phyloP scores from a whole-genome alignment of 2,113 vertebrate genomes.

The Aegithalos caudatus region DNA sequence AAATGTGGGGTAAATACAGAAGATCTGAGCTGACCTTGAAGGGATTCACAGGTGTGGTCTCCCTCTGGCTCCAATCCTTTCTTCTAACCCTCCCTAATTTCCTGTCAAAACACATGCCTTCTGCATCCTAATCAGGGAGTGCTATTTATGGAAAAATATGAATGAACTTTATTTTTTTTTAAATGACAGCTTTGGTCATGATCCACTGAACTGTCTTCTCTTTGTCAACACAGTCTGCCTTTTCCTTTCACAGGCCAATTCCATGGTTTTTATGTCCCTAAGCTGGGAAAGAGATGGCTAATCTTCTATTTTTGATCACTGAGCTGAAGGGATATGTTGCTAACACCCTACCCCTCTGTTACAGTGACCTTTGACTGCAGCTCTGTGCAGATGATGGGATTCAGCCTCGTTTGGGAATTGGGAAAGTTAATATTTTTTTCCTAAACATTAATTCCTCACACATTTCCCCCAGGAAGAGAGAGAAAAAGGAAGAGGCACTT shows the following conservation, averaged over 20 bases:
- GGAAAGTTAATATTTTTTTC: conserved; percentile 3
- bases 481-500: neutral
- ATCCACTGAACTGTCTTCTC: neutral
- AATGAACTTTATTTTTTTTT: neutral
- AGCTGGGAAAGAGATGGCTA: neutral
- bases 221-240: neutral
- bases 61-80: neutral
- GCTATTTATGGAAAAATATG: neutral
- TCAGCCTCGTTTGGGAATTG: neutral
- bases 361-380: neutral
- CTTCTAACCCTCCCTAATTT: neutral
- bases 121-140: neutral
- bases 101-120: neutral
- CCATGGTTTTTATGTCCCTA: neutral
- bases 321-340: neutral
- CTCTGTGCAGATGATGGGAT: neutral
- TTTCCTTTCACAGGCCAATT: neutral
- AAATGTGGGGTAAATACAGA: neutral
- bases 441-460: conserved; percentile 28
- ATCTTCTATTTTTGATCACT: conserved; percentile 21
- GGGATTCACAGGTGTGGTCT: neutral
- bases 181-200: neutral
- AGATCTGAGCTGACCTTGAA: neutral
- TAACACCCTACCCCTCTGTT: neutral
- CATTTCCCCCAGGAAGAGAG: neutral